Evolutionary conservation across 1,140 invertebrate species (phyloP).

Genomic region (Pentalonia nigronervosa): DNA sequence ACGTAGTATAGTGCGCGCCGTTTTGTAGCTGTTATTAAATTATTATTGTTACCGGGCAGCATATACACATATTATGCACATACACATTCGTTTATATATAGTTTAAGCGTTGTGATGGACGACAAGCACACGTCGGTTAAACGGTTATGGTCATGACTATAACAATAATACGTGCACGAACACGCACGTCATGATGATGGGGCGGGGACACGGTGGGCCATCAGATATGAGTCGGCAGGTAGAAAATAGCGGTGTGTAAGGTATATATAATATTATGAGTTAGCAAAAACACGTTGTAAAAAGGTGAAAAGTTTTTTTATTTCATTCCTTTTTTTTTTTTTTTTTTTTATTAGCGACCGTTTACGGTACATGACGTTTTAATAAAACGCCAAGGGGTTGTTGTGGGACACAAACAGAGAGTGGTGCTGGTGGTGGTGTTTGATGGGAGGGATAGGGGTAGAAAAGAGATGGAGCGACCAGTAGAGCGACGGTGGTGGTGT

Average conservation of each 20-base stretch:
- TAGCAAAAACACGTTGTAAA: not conserved
- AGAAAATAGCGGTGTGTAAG: not conserved
- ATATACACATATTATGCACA: not conserved
- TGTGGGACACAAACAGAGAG: not conserved
- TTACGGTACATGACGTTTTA: constrained; percentile 47
- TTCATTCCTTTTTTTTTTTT: not conserved
- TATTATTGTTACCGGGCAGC: not conserved
- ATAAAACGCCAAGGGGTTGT: constrained; percentile 35
- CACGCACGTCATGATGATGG: not conserved
- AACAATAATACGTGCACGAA: constrained; percentile 3
- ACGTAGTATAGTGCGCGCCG: not conserved
- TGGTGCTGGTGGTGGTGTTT: not conserved
- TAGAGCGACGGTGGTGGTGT: not conserved
- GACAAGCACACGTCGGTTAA: constrained; percentile 19
- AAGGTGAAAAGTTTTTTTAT: constrained; percentile 39
- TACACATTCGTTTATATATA: not conserved
- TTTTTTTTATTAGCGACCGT: constrained; percentile 29
- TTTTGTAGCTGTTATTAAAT: not conserved
- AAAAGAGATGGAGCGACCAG: not conserved
- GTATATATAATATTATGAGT: constrained; percentile 13
- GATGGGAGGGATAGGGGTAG: not conserved
- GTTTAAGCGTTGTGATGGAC: not conserved
- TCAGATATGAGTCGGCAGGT: not conserved
- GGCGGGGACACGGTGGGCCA: not conserved
- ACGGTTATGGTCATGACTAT: not conserved